Base-by-base conservation (phyloP, 2,113 vertebrate species). In the Lagopus muta region DNA sequence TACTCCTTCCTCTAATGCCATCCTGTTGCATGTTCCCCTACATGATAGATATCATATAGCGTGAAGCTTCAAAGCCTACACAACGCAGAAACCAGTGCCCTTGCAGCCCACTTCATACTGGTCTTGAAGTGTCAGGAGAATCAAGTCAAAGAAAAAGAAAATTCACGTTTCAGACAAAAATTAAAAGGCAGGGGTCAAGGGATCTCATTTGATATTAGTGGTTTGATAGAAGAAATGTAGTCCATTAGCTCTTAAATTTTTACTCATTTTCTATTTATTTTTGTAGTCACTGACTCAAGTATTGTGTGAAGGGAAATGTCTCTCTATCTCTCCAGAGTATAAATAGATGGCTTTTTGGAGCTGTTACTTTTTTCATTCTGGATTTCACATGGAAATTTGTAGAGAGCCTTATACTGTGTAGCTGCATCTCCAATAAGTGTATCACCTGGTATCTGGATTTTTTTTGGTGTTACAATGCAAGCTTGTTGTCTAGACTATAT, bases 401-500 rank as follows among this genome's bases (percentile, higher is more conserved):
- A 78, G 88, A 90, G 61, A 70, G 15, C 62, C 21, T 67, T 84
- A 19, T 86, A 50, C 50, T 13, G 17, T 7, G 3, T 14, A 94
- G 60, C 6, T 78, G 32, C 13, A 43, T 70, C 55, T 93, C 52
- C 0, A 1, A 89, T 62, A 90, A 86, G 65, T 22, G 4, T 40
- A 77, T 96, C 90, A 96, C 96, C 93, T 95, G 82, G 86, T 94
- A n/a, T 47, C 92, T 75, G 64, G 30, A 69, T 48, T 48, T 76
- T 74, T 74, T 81, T 34, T 50, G 28, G 45, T 64, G 42, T 78
- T 89, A 95, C 95, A 97, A 97, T 96, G 94, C 62, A 58, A 95
- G 76, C 81, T 97, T 96, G 89, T 96, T 88, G 90, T 95, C 82
- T 81, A 83, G 85, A 81, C 52, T 38, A 8, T 34, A 96, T 97